Base-by-base conservation (phyloP, 2,888 invertebrate species). In the Ectobius pallidus region DNA sequence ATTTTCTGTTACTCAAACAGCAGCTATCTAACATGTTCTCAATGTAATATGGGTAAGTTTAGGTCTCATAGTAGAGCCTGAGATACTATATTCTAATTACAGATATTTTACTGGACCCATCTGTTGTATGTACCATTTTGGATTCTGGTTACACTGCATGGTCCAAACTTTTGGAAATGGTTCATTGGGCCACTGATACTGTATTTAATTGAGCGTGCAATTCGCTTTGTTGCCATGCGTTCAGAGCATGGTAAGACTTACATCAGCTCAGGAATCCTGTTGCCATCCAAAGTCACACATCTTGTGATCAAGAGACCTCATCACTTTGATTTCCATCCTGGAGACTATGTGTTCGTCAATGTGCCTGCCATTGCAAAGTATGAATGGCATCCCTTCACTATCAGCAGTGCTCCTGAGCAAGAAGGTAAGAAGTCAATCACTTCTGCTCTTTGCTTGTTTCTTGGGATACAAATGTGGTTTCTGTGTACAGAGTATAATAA, bases 301-400 rank as follows among this genome's bases (percentile, higher is more conserved):
- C 85, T 97, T 78, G 94, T 96, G 20, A 94, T 97, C 75, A 92
- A 93, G 78, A 85, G 95, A 0, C 97, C 97, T 0, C 85, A 89
- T 0, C 91, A 93, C 80, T 96, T 97, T 81, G 90, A 92, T 80
- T 97, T 93, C 83, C 91, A 92, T 80, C 95, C 97, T 0, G 97
- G 97, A 0, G 97, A 97, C 84, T 97, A 97, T 81, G 90, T 96
- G 44, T 97, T 95, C 80, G 92, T 97, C 0, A 95, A 96, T 80
- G 92, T 98, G 69, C 97, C 97, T 0, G 90, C 90, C 6, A 95
- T 97, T 74, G 96, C 97, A 0, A 90, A 90, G 72, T 95, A 95
- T 79, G 97, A 98, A 83, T 97, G 97, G 97, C 97, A 97, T 87
- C 97, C 97, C 0, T 97, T 98, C 80, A 97, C 97, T 1, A 93